Base-by-base conservation (phyloP, 2,888 invertebrate genomes). In the Alitta virens region DNA sequence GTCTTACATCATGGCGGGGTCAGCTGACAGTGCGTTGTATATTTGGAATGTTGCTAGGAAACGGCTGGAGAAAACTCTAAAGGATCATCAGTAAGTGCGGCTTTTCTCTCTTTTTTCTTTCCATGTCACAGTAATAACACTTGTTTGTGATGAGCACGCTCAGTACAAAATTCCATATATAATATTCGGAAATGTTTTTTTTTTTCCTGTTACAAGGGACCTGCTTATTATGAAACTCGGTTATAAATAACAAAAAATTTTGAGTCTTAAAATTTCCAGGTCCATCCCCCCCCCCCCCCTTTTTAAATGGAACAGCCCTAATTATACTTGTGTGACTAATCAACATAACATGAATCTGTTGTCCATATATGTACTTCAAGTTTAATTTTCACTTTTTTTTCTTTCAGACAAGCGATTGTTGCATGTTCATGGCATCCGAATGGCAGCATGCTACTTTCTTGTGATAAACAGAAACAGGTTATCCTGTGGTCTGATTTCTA, bases 1-100 rank as follows among this genome's bases (percentile, higher is more conserved):
- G 7, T 88, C 90, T 69, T 90, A 92, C 81, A 88, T 94, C 54
- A 89, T 94, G 7, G 94, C 92, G 57, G 99, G 99, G 38, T 93
- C 94, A 9, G 87, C 89, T 0, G 96, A 98, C 83, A 97, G 98
- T 26, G 86, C 89, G 21, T 88, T 95, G 57, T 96, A 89, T 81
- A 88, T 99, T 53, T 99, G 98, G 97, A 91, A 92, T 81, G 87
- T 90, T 27, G 83, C 86, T 60, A 88, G 89, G 46, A 16, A 89
- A 58, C 88, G 88, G 77, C 72, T 82, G 25, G 81, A 82, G 60
- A 77, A 74, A 60, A 85, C 92, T 26, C 74, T 81, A 16, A 78
- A 77, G 68, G 79, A 78, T 62, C 81, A 82, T 64, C 72, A 63
- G 80, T 80, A 70, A 68, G 74, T 72, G 16, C 18, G 21, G 12